Base-by-base conservation (phyloP, 2,888 invertebrate genomes). In the Drepana falcataria region DNA sequence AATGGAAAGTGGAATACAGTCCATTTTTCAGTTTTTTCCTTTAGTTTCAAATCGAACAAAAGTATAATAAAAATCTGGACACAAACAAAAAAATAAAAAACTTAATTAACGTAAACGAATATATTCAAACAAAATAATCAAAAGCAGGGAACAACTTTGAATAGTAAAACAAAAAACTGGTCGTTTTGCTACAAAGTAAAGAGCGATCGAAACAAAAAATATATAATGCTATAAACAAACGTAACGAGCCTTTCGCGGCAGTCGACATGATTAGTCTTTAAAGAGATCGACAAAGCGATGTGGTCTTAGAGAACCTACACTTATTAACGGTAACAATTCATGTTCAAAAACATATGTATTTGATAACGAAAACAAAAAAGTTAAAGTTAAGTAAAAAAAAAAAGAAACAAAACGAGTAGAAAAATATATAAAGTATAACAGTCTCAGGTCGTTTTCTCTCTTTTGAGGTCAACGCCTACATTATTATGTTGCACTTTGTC, bases 1-100 rank as follows among this genome's bases (percentile, higher is more conserved):
- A 90, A 89, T 75, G 74, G 79, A 83, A 83, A 83, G 73, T 60
- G 55, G 48, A 72, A 71, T 83, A 83, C 79, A 83, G 79, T 84
- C 76, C 74, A 70, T 69, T 68, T 80, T 68, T 65, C 65, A 60
- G 53, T 56, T 9, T 40, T 35, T 54, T 34, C 47, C 37, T 35
- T 44, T 47, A 35, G 35, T 35, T 48, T 35, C 51, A 48, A 59
- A 21, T 21, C 21, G 21, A 21, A 21, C 21, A 21, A 55, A n/a
- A 55, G 47, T 58, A 44, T 52, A 54, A 58, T 55, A 56, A 35
- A 59, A 57, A 49, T 55, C 58, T 21, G 21, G 55, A 35, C 55
- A 61, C 60, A 54, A 63, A 58, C 48, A 65, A 61, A 69, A 69
- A 60, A 63, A 66, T 64, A 62, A 60, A 53, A 58, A 63, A 60